Evolutionary conservation across 2,888 invertebrate genomes (phyloP).

Genomic region (Hydrotaea cyrtoneurina): DNA sequence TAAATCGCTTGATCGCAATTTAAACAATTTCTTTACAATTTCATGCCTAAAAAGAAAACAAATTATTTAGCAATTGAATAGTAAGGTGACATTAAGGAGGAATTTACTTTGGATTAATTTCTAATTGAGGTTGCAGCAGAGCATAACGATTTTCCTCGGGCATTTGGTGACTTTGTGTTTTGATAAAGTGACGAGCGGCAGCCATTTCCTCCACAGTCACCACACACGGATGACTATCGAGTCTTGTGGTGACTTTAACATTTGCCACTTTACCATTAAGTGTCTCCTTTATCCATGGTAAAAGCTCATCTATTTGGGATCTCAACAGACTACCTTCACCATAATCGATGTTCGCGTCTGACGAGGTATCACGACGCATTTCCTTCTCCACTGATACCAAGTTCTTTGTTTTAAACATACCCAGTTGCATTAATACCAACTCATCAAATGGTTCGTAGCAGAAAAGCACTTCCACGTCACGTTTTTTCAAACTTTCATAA

Average conservation of each 20-base stretch:
- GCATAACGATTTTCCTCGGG: slow-evolving; percentile 93
- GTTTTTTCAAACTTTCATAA: slow-evolving; percentile 93
- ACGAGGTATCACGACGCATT: slow-evolving; percentile 88
- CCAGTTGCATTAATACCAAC: slow-evolving; percentile 93
- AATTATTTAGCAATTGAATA: background rate
- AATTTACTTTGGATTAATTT: slow-evolving; percentile 93
- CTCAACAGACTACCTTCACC: slow-evolving; percentile 87
- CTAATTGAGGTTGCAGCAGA: slow-evolving; percentile 93
- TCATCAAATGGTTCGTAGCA: slow-evolving; percentile 99
- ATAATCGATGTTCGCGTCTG: slow-evolving; percentile 83
- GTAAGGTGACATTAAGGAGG: background rate
- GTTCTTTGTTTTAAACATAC: slow-evolving; percentile 86
- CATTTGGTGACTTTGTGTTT: slow-evolving; percentile 91
- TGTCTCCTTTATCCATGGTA: slow-evolving; percentile 89
- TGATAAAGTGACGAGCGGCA: slow-evolving; percentile 95
- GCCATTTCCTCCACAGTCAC: slow-evolving; percentile 98
- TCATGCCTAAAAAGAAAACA: slow-evolving; percentile 85
- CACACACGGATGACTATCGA: slow-evolving; percentile 96
- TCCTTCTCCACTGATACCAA: slow-evolving; percentile 96
- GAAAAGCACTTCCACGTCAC: slow-evolving; percentile 94
- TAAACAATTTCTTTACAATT: slow-evolving; percentile 92
- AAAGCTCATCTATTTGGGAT: slow-evolving; percentile 89
- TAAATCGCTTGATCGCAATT: slow-evolving; percentile 86
- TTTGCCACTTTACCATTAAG: slow-evolving; percentile 90
- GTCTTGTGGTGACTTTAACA: slow-evolving; percentile 90